These are phyloP conservation scores for Solenopsis invicta DNA, from an alignment of 1,140 invertebrate genomes.

Conservation along the genomic window DNA sequence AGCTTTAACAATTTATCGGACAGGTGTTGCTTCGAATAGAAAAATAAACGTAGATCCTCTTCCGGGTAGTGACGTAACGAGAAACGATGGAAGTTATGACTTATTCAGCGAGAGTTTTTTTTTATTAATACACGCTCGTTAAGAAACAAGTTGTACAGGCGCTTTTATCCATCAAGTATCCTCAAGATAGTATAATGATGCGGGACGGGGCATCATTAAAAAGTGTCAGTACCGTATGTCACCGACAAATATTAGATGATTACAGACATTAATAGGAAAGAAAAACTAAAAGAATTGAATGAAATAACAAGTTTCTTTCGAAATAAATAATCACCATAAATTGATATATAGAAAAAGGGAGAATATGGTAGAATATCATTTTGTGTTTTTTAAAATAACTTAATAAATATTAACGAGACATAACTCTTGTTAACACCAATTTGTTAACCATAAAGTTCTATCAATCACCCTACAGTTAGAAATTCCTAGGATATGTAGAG, in stretches of 20 bases:
- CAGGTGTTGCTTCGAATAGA: not conserved
- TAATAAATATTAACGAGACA: too few species aligned
- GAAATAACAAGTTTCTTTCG: not conserved
- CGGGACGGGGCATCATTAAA: not conserved
- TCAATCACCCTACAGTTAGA: too few species aligned
- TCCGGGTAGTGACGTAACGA: constrained; percentile 2
- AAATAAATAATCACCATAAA: not conserved
- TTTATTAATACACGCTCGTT: not conserved
- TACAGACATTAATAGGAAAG: not conserved
- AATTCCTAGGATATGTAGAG: too few species aligned
- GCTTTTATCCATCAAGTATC: constrained; percentile 26
- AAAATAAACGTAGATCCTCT: not conserved
- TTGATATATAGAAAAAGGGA: too few species aligned
- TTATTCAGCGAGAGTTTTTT: constrained; percentile 31
- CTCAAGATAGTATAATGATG: not conserved
- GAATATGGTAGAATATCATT: too few species aligned
- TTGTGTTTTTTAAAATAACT: too few species aligned
- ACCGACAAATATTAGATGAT: not conserved
- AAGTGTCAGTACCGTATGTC: not conserved
- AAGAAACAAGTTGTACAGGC: constrained; percentile 7
- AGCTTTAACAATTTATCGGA: not conserved
- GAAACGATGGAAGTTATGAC: not conserved
- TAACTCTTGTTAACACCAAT: too few species aligned
- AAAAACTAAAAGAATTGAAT: not conserved
- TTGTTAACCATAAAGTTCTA: too few species aligned